These are phyloP conservation scores for Cheilosia soror DNA, from an alignment of 2,888 invertebrate species.

Conservation along the genomic window DNA sequence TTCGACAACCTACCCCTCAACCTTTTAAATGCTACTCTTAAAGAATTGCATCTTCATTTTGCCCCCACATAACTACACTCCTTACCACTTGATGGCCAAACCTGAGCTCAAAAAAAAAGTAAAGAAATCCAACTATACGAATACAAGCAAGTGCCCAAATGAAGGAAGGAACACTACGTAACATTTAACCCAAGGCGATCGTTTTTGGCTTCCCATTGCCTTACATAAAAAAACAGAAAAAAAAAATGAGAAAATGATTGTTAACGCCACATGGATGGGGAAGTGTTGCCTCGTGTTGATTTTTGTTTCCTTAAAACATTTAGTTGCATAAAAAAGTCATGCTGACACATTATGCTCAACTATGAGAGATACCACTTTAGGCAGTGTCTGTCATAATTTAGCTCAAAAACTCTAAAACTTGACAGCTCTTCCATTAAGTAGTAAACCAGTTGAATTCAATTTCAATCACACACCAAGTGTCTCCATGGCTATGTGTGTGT, in stretches of 20 bases:
- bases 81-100: too few species aligned
- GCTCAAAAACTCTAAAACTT: constrained; percentile 46
- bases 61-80: too few species aligned
- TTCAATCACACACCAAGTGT: constrained; percentile 2
- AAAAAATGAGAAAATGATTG: not conserved
- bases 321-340: constrained; percentile 34
- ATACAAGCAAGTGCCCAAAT: not conserved
- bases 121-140: too few species aligned
- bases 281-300: constrained; percentile 24
- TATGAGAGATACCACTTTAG: constrained; percentile 28
- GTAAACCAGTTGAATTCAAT: constrained; percentile 34
- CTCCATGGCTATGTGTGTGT: not conserved
- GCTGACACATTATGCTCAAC: constrained; percentile 3
- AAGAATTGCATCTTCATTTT: too few species aligned
- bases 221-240: constrained; percentile 19
- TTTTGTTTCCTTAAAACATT: constrained; percentile 26
- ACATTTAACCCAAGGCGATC: constrained; percentile 13
- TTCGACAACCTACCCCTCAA: too few species aligned
- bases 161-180: not conserved
- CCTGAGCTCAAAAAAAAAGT: too few species aligned
- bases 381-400: constrained; percentile 44
- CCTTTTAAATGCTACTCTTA: too few species aligned
- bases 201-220: not conserved
- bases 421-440: constrained; percentile 50
- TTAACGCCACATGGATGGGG: constrained; percentile 8